Percentiles rank a stretch among this genome's conserved stretches.
Evolutionary conservation across 53 echinoderm and acorn worm species (phyloP).

Genomic region (Zoroaster sp.): DNA sequence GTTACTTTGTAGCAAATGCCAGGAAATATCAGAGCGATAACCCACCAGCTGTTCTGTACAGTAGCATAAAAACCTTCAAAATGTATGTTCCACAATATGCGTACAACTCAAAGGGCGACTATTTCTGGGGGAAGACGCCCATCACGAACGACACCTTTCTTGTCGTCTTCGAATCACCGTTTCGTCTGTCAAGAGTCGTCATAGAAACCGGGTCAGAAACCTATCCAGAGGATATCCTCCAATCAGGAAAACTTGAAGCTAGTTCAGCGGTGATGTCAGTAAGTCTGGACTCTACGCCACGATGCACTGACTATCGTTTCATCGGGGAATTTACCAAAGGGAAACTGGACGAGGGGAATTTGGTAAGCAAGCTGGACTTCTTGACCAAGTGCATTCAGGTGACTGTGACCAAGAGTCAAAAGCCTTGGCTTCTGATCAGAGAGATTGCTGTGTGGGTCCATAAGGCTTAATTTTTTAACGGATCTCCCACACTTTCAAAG

Average conservation of each 20-base stretch:
- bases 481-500: not conserved
- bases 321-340: constrained; percentile 71
- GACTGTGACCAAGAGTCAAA: constrained; percentile 67
- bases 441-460: constrained; percentile 88
- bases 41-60: constrained; percentile 80
- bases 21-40: constrained; percentile 71
- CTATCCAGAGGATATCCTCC: constrained; percentile 74
- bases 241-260: constrained; percentile 65
- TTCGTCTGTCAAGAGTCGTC: constrained; percentile 61
- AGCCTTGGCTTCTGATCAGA: constrained; percentile 73
- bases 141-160: constrained; percentile 62
- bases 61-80: constrained; percentile 82
- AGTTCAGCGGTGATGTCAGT: constrained; percentile 26
- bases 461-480: not conserved
- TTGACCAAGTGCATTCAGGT: constrained; percentile 68
- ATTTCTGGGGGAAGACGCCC: constrained; percentile 87
- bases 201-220: constrained; percentile 74
- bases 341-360: constrained; percentile 56
- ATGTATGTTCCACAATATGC: constrained; percentile 81
- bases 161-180: constrained; percentile 74
- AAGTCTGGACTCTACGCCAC: constrained; percentile 26
- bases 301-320: constrained; percentile 68
- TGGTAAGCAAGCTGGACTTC: constrained; percentile 41
- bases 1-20: constrained; percentile 74
- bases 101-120: constrained; percentile 82